phyloP scores from a whole-genome alignment of 1,140 invertebrate species.

The Stratiolaelaps scimitus region DNA sequence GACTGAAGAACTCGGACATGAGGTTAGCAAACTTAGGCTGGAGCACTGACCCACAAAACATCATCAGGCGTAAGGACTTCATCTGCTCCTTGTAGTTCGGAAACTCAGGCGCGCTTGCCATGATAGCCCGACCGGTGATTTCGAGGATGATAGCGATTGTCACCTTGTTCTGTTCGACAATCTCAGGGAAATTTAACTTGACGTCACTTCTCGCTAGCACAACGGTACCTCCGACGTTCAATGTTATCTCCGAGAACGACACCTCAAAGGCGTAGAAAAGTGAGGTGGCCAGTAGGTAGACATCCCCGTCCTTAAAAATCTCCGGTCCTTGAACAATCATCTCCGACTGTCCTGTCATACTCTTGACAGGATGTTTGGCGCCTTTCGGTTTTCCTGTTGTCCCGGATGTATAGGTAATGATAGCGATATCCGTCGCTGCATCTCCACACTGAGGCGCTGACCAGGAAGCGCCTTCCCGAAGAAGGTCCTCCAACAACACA shows the following conservation, averaged over 20 bases:
- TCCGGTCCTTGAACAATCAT: slow-evolving; percentile 5
- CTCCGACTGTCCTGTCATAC: slow-evolving; percentile 9
- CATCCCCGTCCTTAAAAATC: slow-evolving; percentile 5
- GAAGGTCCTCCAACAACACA: slow-evolving; percentile 1
- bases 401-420: slow-evolving; percentile 5
- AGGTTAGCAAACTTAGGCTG: slow-evolving; percentile 11
- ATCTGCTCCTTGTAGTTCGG: slow-evolving; percentile 15
- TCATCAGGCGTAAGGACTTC: slow-evolving; percentile 2
- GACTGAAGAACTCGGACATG: slow-evolving; percentile 21
- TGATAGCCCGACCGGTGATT: slow-evolving; percentile 2
- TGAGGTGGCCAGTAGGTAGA: slow-evolving; percentile 13
- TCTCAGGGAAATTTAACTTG: slow-evolving; percentile 14
- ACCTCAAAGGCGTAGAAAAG: slow-evolving; percentile 17
- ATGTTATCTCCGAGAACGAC: slow-evolving; percentile 7
- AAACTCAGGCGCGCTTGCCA: neutral
- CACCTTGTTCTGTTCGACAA: neutral
- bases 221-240: slow-evolving; percentile 18
- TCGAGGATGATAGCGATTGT: neutral
- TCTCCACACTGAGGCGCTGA: neutral
- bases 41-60: slow-evolving; percentile 18
- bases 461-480: neutral
- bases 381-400: slow-evolving; percentile 23
- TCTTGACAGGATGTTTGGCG: slow-evolving; percentile 17
- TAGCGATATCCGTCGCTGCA: slow-evolving; percentile 5
- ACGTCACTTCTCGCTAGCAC: slow-evolving; percentile 10